These are phyloP conservation scores for Nothobranchius furzeri DNA, from an alignment of 2,113 vertebrate species.

Conservation along the genomic window DNA sequence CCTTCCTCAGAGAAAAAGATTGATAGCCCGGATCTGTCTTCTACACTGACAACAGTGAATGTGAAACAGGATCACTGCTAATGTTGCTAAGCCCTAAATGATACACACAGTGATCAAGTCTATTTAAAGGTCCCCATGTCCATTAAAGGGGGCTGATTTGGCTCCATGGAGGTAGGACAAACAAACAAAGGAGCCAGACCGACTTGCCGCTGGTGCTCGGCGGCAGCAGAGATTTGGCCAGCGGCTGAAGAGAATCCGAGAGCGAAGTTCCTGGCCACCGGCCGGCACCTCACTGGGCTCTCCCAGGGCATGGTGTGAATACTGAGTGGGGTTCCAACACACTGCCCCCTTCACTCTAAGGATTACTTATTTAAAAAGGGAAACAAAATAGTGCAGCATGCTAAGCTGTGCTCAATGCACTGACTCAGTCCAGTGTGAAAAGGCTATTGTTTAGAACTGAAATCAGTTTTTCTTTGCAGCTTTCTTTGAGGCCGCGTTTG, in stretches of 20 bases:
- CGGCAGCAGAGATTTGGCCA: conserved; percentile 29
- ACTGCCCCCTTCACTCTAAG: conserved; percentile 23
- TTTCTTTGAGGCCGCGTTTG: conserved; percentile 30
- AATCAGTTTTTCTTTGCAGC: conserved; percentile 43
- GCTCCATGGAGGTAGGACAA: conserved; percentile 26
- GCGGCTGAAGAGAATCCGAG: conserved; percentile 40
- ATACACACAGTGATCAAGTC: conserved; percentile 44
- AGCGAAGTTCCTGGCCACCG: conserved; percentile 51
- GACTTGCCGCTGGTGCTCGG: conserved; percentile 37
- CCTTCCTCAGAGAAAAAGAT: conserved; percentile 30
- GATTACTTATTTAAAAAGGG: conserved; percentile 71
- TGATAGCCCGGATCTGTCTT: conserved; percentile 51
- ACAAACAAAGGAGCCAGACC: conserved; percentile 47
- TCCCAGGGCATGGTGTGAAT: conserved; percentile 62
- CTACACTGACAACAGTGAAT: conserved; percentile 26
- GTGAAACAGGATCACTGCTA: conserved; percentile 43
- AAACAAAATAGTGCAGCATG: conserved; percentile 63
- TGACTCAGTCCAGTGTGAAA: conserved; percentile 51
- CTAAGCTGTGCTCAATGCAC: conserved; percentile 55
- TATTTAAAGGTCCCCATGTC: conserved; percentile 55
- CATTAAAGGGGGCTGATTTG: conserved; percentile 53
- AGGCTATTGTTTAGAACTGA: conserved; percentile 57
- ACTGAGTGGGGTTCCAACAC: conserved; percentile 58
- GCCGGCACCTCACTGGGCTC: conserved; percentile 63
- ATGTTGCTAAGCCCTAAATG: conserved; percentile 42